These are phyloP conservation scores for Rhyzopertha dominica DNA, from an alignment of 1,140 invertebrate genomes.

Conservation along the genomic window DNA sequence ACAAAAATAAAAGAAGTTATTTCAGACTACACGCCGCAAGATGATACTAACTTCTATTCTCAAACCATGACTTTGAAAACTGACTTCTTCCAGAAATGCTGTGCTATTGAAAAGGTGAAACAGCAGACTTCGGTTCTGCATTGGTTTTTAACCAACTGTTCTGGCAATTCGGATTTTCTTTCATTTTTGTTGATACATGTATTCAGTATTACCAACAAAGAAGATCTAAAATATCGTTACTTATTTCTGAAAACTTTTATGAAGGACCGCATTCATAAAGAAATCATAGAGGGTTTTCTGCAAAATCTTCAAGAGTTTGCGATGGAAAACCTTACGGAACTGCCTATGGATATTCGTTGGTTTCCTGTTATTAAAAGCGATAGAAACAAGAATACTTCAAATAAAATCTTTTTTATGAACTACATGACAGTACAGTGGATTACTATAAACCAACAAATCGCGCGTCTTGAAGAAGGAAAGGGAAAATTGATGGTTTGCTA, in stretches of 20 bases:
- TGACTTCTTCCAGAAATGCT: slow-evolving; percentile 32
- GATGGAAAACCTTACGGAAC: not conserved
- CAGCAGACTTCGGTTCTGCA: slow-evolving; percentile 36
- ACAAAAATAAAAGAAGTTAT: slow-evolving; percentile 23
- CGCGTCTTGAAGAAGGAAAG: too few species aligned
- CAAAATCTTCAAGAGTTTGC: not conserved
- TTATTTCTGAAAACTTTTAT: slow-evolving; percentile 17
- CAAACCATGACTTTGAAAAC: slow-evolving; percentile 32
- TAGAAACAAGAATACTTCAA: too few species aligned
- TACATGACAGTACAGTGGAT: too few species aligned
- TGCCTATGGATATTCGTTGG: slow-evolving; percentile 7
- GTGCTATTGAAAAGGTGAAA: slow-evolving; percentile 37
- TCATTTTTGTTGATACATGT: slow-evolving; percentile 30
- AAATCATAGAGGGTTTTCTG: not conserved
- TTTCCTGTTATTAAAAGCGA: not conserved
- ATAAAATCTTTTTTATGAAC: too few species aligned
- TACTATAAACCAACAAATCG: too few species aligned
- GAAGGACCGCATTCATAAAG: not conserved
- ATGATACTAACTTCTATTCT: slow-evolving; percentile 17
- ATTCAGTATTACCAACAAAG: slow-evolving; percentile 34
- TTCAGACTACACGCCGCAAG: not conserved
- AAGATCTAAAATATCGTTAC: slow-evolving; percentile 30
- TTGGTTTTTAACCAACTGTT: slow-evolving; percentile 8
- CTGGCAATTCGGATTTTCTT: slow-evolving; percentile 10
- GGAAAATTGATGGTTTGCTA: too few species aligned